Evolutionary conservation across 2,797 vertebrate species (phyloP).

Genomic region (Odontamblyopus rebecca): DNA sequence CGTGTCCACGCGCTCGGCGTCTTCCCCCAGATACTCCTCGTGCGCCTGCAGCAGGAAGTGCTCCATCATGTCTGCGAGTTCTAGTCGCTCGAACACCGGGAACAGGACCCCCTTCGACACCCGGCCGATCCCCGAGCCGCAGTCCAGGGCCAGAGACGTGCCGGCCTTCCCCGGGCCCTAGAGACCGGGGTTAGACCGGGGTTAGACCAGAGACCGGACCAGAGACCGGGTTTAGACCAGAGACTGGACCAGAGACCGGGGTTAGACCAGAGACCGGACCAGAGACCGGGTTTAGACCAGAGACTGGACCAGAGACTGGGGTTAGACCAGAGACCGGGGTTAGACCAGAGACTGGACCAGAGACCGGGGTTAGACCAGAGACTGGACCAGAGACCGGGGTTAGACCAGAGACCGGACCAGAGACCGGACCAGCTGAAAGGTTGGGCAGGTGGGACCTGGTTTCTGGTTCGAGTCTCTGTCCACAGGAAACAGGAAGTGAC

Average conservation of each 20-base stretch:
- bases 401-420: not conserved
- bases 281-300: not conserved
- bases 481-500: no score
- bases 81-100: slow-evolving; percentile 87
- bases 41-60: slow-evolving; percentile 90
- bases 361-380: not conserved
- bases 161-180: slow-evolving; percentile 88
- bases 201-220: not conserved
- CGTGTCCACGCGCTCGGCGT: slow-evolving; percentile 84
- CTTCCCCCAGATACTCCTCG: slow-evolving; percentile 84
- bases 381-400: not conserved
- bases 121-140: slow-evolving; percentile 91
- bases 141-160: slow-evolving; percentile 87
- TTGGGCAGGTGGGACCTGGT: no score
- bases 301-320: not conserved
- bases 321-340: not conserved
- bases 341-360: no score
- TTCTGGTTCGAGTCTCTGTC: no score
- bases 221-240: no score
- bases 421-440: no score
- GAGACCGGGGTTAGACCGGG: not conserved
- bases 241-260: not conserved
- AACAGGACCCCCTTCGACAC: slow-evolving; percentile 91
- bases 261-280: not conserved
- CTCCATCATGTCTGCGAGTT: slow-evolving; percentile 95